Conservation (phyloP, 2,113 vertebrate genomes). For the Turdus rufiventris region DNA sequence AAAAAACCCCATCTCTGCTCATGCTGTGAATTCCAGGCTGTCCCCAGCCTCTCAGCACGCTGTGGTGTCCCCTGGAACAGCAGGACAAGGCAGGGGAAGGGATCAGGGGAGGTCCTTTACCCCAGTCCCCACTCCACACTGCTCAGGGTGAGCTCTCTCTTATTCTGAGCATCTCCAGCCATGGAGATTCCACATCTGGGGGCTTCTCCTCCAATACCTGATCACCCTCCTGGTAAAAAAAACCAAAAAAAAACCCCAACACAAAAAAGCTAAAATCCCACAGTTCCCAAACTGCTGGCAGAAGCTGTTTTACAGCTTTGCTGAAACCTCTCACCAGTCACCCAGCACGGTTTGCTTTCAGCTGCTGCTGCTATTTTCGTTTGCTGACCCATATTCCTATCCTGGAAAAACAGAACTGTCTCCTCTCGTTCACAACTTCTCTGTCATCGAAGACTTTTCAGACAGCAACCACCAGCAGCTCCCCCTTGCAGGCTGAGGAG, state of each 20-base stretch:
- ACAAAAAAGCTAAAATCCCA: not conserved
- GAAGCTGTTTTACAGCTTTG: not conserved
- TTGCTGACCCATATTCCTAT: not conserved
- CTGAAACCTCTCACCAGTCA: not conserved
- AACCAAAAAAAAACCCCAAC: not conserved
- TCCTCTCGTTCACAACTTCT: not conserved
- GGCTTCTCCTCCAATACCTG: not conserved
- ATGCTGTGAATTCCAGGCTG: rapidly evolving
- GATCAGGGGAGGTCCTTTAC: not conserved
- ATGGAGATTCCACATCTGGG: not conserved
- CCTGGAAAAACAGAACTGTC: not conserved
- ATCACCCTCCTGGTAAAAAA: not conserved
- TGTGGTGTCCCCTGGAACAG: rapidly evolving
- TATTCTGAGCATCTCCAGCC: not conserved
- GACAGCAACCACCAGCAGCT: not conserved
- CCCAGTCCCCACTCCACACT: not conserved
- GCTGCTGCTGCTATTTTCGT: not conserved
- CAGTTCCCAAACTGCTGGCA: not conserved
- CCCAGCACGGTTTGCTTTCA: not conserved
- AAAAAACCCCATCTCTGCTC: not conserved
- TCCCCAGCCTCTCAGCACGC: not conserved
- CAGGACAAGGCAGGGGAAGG: not conserved
- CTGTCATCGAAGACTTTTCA: not conserved
- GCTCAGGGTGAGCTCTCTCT: rapidly evolving
- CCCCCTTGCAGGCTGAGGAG: not conserved